These are phyloP conservation scores for Salarias fasciatus DNA, from an alignment of 2,797 vertebrate genomes.

Conservation along the genomic window DNA sequence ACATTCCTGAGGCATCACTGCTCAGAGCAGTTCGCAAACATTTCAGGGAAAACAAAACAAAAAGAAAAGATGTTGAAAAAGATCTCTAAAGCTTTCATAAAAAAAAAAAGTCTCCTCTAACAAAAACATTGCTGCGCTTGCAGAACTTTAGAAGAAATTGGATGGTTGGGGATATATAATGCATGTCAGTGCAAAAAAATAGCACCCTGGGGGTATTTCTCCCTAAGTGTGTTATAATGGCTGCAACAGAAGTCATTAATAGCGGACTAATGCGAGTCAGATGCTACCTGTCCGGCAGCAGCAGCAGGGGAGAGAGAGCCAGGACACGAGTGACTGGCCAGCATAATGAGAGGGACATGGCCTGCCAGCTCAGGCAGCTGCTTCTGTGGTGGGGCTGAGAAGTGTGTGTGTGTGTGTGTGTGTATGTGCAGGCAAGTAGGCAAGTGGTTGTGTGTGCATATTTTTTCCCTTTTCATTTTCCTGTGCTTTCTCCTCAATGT, in stretches of 20 bases:
- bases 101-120: slow-evolving; percentile 9
- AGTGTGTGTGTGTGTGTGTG: slow-evolving; percentile 25
- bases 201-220: slow-evolving; percentile 49
- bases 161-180: slow-evolving; percentile 40
- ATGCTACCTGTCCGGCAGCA: slow-evolving; percentile 79
- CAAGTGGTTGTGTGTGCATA: neutral
- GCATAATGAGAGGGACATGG: slow-evolving; percentile 73
- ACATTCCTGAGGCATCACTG: slow-evolving; percentile 45
- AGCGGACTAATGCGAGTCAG: slow-evolving; percentile 79
- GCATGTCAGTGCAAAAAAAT: slow-evolving; percentile 55
- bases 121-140: slow-evolving; percentile 32
- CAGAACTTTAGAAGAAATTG: slow-evolving; percentile 40
- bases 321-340: slow-evolving; percentile 75
- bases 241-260: slow-evolving; percentile 77
- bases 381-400: slow-evolving; percentile 56
- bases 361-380: slow-evolving; percentile 74
- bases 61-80: neutral
- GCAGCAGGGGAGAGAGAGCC: slow-evolving; percentile 64
- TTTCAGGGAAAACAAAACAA: slow-evolving; percentile 20
- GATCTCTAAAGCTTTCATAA: slow-evolving; percentile 10
- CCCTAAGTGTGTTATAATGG: slow-evolving; percentile 69
- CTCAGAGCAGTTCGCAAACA: slow-evolving; percentile 11
- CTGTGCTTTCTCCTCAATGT: slow-evolving; percentile 14
- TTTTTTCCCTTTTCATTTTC: slow-evolving; percentile 16
- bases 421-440: slow-evolving; percentile 1